phyloP scores from a whole-genome alignment of 2,113 vertebrate species.

The Coracopsis vasa region DNA sequence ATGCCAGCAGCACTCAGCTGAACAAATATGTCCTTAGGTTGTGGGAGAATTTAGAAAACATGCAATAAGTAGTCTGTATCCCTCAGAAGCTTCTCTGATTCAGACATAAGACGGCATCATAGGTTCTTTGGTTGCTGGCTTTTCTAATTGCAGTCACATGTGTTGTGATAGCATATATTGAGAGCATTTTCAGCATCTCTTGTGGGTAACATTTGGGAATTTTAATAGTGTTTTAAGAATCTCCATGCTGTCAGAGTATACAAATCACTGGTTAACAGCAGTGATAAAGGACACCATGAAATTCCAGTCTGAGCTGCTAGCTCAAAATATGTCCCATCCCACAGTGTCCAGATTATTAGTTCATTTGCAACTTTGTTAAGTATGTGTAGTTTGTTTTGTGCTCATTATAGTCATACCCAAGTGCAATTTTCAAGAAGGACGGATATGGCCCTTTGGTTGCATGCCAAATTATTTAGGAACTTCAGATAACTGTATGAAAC shows the following conservation, averaged over 20 bases:
- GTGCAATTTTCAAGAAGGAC: neutral
- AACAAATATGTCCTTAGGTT: neutral
- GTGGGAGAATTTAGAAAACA: neutral
- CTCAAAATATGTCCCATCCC: neutral
- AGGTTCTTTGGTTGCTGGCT: neutral
- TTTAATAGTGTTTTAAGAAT: neutral
- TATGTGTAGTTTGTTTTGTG: neutral
- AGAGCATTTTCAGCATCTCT: neutral
- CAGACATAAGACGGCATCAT: neutral
- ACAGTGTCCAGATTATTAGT: neutral
- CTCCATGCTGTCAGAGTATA: neutral
- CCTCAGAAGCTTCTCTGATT: neutral
- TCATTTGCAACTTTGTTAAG: neutral
- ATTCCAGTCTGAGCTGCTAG: neutral
- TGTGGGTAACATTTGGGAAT: neutral
- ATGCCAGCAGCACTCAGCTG: neutral
- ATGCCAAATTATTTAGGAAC: neutral
- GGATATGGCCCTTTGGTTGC: neutral
- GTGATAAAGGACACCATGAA: neutral
- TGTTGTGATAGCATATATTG: neutral
- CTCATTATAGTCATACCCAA: neutral
- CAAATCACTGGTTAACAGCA: neutral
- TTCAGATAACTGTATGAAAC: neutral
- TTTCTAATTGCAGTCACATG: neutral
- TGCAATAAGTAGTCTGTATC: neutral